phyloP scores from a whole-genome alignment of 2,113 vertebrate genomes.

The Alethe castanea region DNA sequence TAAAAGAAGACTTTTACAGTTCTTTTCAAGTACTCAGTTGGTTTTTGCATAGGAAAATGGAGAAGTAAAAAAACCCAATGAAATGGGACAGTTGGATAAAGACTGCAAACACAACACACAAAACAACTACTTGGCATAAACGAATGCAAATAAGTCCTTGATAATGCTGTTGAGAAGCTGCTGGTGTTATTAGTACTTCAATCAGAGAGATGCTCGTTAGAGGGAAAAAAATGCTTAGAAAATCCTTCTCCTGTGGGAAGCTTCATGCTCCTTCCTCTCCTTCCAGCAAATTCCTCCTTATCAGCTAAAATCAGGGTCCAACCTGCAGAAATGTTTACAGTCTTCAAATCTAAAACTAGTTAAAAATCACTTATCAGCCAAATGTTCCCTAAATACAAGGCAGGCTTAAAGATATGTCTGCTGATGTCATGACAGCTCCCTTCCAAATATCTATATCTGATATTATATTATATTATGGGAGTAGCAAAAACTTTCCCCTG shows the following conservation, averaged over 20 bases:
- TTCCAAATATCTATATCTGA: not conserved
- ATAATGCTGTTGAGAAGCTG: not conserved
- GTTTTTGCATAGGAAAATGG: not conserved
- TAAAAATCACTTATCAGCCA: not conserved
- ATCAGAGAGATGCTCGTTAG: not conserved
- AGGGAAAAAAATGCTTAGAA: not conserved
- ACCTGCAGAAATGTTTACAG: not conserved
- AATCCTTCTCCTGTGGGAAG: not conserved
- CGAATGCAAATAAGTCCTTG: not conserved
- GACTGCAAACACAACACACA: not conserved
- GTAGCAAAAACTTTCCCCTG: not conserved
- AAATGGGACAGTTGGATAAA: not conserved
- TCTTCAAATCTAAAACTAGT: not conserved
- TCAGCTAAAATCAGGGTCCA: not conserved
- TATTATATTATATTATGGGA: not conserved
- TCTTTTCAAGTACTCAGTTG: not conserved
- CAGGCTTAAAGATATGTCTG: not conserved
- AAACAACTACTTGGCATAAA: not conserved
- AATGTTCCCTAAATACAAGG: not conserved
- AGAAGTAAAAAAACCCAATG: rapidly evolving
- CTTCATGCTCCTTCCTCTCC: not conserved
- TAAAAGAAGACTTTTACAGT: not conserved
- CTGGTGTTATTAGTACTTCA: not conserved
- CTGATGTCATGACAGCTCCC: not conserved
- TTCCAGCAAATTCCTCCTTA: not conserved